Conservation (phyloP, 2,888 invertebrate genomes). For the Adelognathus sp. region DNA sequence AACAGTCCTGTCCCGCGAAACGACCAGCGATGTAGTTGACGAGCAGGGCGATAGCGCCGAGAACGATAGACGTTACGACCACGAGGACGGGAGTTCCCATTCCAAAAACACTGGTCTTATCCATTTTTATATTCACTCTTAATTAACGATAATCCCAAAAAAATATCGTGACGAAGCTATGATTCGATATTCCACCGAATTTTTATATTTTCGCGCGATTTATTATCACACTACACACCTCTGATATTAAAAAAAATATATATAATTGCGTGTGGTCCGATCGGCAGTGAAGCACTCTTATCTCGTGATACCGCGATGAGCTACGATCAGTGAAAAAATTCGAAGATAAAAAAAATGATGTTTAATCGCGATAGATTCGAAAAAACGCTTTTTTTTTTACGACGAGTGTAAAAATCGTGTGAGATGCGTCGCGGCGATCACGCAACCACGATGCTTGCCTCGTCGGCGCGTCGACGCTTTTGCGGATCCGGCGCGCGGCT, state of each 20-base stretch:
- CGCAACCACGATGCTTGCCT: slow-evolving; percentile 59
- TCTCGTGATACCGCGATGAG: too few species aligned
- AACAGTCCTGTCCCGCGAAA: slow-evolving; percentile 49
- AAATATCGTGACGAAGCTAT: too few species aligned
- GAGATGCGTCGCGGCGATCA: slow-evolving; percentile 49
- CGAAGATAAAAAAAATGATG: too few species aligned
- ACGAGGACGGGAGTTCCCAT: slow-evolving; percentile 55
- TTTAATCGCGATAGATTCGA: too few species aligned
- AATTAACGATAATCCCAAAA: background rate
- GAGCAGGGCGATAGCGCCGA: slow-evolving; percentile 63
- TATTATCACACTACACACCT: too few species aligned
- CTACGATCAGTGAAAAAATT: too few species aligned
- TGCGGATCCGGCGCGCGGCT: slow-evolving; percentile 18
- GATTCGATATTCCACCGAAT: background rate
- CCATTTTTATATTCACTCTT: slow-evolving; percentile 42
- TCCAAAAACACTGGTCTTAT: slow-evolving; percentile 50
- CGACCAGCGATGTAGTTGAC: slow-evolving; percentile 65
- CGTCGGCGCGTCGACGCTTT: slow-evolving; percentile 47
- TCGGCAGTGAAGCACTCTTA: too few species aligned
- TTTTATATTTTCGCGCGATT: background rate
- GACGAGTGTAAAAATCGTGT: background rate
- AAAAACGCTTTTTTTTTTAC: too few species aligned
- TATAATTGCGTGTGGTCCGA: too few species aligned
- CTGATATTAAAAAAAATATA: too few species aligned
- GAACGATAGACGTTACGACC: slow-evolving; percentile 57